A percentile compares a stretch with the other conserved stretches of the same genome.
Evolutionary conservation across 2,113 vertebrate genomes (phyloP).

Genomic region (Megaceryle torquata): DNA sequence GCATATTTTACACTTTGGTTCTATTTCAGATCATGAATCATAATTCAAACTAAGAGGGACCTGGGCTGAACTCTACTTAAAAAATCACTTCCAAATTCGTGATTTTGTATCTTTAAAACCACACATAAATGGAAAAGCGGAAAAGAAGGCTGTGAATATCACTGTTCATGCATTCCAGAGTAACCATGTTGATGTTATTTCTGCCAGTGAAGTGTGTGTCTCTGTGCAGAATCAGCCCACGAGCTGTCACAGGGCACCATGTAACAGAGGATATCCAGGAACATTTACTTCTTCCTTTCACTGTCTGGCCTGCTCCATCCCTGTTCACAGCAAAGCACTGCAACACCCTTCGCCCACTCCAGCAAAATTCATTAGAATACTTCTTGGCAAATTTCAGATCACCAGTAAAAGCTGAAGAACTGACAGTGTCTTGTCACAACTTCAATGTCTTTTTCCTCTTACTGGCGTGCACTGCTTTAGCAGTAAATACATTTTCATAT

Average conservation of each 20-base stretch:
- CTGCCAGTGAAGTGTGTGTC: background rate
- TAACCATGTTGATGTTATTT: background rate
- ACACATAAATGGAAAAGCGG: background rate
- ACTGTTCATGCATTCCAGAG: background rate
- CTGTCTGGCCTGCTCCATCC: accelerated
- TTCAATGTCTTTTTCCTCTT: background rate
- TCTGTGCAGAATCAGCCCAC: background rate
- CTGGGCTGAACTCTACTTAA: background rate
- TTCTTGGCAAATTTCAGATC: background rate
- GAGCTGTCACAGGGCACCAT: background rate
- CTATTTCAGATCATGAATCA: background rate
- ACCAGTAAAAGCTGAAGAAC: background rate
- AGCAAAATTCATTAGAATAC: background rate
- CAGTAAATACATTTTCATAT: slow-evolving; percentile 12
- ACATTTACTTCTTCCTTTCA: background rate
- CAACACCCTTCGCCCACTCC: background rate
- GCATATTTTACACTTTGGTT: background rate
- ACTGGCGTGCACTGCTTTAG: background rate
- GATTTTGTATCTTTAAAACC: background rate
- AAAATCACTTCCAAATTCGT: background rate
- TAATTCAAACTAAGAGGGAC: background rate
- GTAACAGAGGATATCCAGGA: background rate
- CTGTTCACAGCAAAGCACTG: background rate
- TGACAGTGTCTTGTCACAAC: slow-evolving; percentile 13
- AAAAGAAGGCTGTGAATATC: background rate